Evolutionary conservation across 2,797 vertebrate species (phyloP).

Genomic region (Clarias platycephalus): DNA sequence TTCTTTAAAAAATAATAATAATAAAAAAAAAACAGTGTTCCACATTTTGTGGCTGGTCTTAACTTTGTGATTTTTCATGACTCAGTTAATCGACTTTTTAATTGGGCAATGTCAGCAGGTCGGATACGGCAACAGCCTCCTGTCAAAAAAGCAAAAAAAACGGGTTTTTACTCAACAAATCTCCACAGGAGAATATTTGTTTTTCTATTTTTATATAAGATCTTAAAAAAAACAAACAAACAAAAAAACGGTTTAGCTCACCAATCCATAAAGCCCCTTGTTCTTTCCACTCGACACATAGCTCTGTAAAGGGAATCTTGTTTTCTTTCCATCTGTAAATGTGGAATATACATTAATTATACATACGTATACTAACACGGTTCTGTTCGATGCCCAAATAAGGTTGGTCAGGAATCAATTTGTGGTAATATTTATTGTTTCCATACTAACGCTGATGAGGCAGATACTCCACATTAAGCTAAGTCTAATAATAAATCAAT

Average conservation of each 20-base stretch:
- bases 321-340: conserved; percentile 65
- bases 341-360: neutral
- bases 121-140: conserved; percentile 78
- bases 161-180: neutral
- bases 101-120: conserved; percentile 68
- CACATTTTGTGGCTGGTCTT: neutral
- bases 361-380: neutral
- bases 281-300: conserved; percentile 70
- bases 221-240: neutral
- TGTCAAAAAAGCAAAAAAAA: conserved; percentile 53
- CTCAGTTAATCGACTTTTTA: conserved; percentile 58
- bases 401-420: neutral
- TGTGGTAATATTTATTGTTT: neutral
- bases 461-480: neutral
- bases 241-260: conserved; percentile 45
- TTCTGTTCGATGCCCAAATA: neutral
- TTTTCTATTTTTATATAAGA: neutral
- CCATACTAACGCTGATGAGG: neutral
- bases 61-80: neutral
- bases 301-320: conserved; percentile 51
- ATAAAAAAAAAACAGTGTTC: conserved; percentile 17
- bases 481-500: neutral
- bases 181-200: neutral
- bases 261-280: conserved; percentile 79
- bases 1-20: conserved; percentile 42